Conservation (phyloP, 2,888 invertebrate species). For the Chrysina gloriosa region DNA sequence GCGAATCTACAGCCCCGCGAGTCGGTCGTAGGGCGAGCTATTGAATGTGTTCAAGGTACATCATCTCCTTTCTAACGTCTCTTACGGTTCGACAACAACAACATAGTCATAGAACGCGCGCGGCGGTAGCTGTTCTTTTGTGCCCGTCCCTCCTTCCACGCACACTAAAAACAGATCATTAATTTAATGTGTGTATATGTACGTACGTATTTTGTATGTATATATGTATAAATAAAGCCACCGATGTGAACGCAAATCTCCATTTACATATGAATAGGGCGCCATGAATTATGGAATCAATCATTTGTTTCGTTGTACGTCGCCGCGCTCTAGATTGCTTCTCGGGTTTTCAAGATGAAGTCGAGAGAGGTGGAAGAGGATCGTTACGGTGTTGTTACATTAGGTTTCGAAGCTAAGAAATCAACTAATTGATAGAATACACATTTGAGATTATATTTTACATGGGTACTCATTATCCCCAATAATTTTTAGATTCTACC, state of each 20-base stretch:
- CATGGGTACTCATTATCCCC: too few species aligned
- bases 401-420: not conserved
- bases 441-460: too few species aligned
- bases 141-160: conserved; percentile 31
- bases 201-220: conserved; percentile 34
- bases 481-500: too few species aligned
- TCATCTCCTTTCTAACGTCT: not conserved
- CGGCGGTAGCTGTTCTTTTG: conserved; percentile 16
- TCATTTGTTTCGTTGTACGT: conserved; percentile 52
- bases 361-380: conserved; percentile 17
- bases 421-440: too few species aligned
- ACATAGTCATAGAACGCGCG: conserved; percentile 21
- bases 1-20: not conserved
- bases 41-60: conserved; percentile 34
- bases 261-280: conserved; percentile 55
- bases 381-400: not conserved
- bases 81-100: conserved; percentile 26
- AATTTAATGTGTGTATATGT: conserved; percentile 50
- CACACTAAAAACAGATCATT: conserved; percentile 54
- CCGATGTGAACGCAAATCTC: conserved; percentile 50
- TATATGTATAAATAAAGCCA: conserved; percentile 52
- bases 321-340: conserved; percentile 41
- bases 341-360: conserved; percentile 6
- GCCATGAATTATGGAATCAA: conserved; percentile 56
- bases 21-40: conserved; percentile 14